Evolutionary conservation across 23 tunicate genomes (phyloP).

Genomic region (Ascidia mentula): DNA sequence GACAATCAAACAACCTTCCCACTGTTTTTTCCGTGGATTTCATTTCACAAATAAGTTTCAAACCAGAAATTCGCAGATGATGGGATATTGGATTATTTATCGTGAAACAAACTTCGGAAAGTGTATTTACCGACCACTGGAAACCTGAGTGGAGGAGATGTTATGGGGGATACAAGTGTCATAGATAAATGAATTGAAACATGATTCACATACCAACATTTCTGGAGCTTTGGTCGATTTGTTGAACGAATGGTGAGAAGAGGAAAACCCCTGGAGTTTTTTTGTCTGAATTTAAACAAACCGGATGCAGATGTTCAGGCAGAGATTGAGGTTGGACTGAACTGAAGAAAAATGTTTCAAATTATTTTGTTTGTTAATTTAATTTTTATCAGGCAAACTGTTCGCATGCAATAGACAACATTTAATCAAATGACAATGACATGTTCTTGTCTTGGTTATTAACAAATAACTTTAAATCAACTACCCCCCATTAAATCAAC

Average conservation of each 20-base stretch:
- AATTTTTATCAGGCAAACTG: too few species aligned
- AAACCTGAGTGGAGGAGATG: conserved; percentile 16
- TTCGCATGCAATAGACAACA: too few species aligned
- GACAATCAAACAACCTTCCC: conserved; percentile 6
- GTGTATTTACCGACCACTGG: conserved; percentile 61
- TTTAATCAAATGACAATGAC: too few species aligned
- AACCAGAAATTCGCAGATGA: conserved; percentile 23
- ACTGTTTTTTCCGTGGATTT: conserved; percentile 9
- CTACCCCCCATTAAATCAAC: too few species aligned
- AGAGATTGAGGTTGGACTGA: conserved; percentile 28
- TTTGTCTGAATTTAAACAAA: neutral
- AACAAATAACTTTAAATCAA: too few species aligned
- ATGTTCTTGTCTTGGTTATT: too few species aligned
- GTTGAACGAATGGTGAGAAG: conserved; percentile 68
- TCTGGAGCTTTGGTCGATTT: neutral
- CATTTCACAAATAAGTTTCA: conserved; percentile 38
- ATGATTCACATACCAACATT: neutral
- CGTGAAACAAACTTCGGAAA: conserved; percentile 19
- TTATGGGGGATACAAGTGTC: too few species aligned
- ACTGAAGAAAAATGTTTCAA: conserved; percentile 22
- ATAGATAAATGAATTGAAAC: too few species aligned
- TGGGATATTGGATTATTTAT: conserved; percentile 62
- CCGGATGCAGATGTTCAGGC: conserved; percentile 17
- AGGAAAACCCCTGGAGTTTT: conserved; percentile 57
- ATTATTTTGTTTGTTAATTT: too few species aligned